These are phyloP conservation scores for Phalera bucephala DNA, from an alignment of 2,888 invertebrate species.

Conservation along the genomic window DNA sequence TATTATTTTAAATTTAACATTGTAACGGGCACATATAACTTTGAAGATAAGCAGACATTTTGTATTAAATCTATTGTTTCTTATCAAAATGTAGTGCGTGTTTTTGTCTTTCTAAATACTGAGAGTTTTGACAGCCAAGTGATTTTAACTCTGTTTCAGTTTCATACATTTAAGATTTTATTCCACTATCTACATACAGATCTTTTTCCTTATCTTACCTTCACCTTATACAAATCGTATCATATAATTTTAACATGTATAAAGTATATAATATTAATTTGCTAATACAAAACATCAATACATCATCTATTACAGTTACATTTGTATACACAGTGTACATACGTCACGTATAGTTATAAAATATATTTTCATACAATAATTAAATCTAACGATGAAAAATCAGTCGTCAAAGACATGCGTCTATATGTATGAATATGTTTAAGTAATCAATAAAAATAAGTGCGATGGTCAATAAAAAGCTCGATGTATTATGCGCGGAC, in stretches of 20 bases:
- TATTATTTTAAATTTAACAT: too few species aligned
- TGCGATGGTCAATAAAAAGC: constrained; percentile 56
- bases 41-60: too few species aligned
- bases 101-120: too few species aligned
- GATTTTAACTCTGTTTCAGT: too few species aligned
- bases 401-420: constrained; percentile 71
- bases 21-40: too few species aligned
- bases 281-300: constrained; percentile 53
- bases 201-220: too few species aligned
- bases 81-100: too few species aligned
- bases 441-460: constrained; percentile 37
- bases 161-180: background rate
- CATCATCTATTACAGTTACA: constrained; percentile 45
- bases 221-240: constrained; percentile 22
- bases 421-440: constrained; percentile 32
- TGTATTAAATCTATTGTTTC: too few species aligned
- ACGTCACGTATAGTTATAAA: constrained; percentile 60
- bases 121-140: too few species aligned
- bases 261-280: constrained; percentile 50
- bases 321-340: constrained; percentile 56
- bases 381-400: constrained; percentile 70
- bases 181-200: constrained; percentile 5
- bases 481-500: constrained; percentile 44
- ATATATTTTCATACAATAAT: constrained; percentile 50
- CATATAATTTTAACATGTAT: constrained; percentile 28